Evolutionary conservation across 1,140 invertebrate genomes (phyloP).

Genomic region (Drepana arcuata): DNA sequence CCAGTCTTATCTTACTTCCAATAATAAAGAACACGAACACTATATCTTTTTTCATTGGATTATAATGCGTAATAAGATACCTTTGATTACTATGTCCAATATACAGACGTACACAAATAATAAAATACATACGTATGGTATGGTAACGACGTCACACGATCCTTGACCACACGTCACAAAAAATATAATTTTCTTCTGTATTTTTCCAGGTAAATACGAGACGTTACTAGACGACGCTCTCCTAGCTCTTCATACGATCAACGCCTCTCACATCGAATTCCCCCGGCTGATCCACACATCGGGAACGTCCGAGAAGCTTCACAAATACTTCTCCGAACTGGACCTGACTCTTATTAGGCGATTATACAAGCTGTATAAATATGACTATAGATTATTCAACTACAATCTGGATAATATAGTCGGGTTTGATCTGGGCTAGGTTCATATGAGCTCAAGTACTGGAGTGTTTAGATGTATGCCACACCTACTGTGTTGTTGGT

Average conservation of each 20-base stretch:
- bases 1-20: no score
- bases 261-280: constrained; percentile 75
- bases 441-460: no score
- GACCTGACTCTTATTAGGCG: constrained; percentile 78
- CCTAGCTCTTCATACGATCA: constrained; percentile 77
- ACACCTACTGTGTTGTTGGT: no score
- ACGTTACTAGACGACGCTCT: constrained; percentile 80
- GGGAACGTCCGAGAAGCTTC: constrained; percentile 78
- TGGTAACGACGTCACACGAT: no score
- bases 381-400: constrained; percentile 87
- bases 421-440: constrained; percentile 77
- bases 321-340: constrained; percentile 81
- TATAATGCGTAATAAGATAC: no score
- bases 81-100: no score
- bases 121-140: no score
- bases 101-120: no score
- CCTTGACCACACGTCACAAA: no score
- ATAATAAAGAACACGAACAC: no score
- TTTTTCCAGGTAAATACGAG: constrained; percentile 76
- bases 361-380: constrained; percentile 82
- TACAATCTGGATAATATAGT: constrained; percentile 83
- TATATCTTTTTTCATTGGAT: no score
- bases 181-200: neutral
- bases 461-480: no score
- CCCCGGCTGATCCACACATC: constrained; percentile 75